A percentile compares a stretch with the other conserved stretches of the same genome.
phyloP scores from a whole-genome alignment of 2,888 invertebrate species.

The Phanerotoma sp. region DNA sequence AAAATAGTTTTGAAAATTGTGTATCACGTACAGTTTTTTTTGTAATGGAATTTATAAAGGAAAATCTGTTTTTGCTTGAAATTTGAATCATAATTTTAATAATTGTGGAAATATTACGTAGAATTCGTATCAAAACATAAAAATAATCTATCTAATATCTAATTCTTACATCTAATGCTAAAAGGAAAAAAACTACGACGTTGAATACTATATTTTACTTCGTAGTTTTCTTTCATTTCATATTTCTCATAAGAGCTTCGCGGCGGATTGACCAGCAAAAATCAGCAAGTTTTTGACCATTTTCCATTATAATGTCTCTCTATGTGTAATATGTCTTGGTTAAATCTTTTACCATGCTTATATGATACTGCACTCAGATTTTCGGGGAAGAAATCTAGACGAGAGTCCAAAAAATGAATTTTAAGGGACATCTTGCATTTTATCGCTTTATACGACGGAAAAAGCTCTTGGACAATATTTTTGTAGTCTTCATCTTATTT shows the following conservation, averaged over 20 bases:
- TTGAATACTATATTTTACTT: no score
- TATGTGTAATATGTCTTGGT: constrained; percentile 38
- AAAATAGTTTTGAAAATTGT: no score
- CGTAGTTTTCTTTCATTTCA: constrained; percentile 7
- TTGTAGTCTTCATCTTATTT: constrained; percentile 17
- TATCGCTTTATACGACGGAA: constrained; percentile 29
- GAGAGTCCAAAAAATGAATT: constrained; percentile 40
- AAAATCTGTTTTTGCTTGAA: no score
- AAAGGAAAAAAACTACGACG: no score
- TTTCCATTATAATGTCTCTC: constrained; percentile 36
- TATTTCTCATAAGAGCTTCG: constrained; percentile 5
- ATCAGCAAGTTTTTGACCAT: constrained; percentile 17
- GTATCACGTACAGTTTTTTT: no score
- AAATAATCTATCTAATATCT: no score
- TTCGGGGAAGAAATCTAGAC: constrained; percentile 37
- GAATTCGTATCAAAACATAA: no score
- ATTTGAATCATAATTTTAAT: no score
- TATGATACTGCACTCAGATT: constrained; percentile 37
- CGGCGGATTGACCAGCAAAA: constrained; percentile 21
- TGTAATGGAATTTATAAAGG: no score
- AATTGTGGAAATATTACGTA: no score
- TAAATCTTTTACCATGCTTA: constrained; percentile 43
- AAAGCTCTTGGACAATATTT: constrained; percentile 15
- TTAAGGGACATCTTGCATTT: constrained; percentile 37
- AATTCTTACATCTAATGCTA: no score